Evolutionary conservation across 37 sponge, comb jelly and placozoan genomes (phyloP).

Genomic region (Eunapius fragilis): DNA sequence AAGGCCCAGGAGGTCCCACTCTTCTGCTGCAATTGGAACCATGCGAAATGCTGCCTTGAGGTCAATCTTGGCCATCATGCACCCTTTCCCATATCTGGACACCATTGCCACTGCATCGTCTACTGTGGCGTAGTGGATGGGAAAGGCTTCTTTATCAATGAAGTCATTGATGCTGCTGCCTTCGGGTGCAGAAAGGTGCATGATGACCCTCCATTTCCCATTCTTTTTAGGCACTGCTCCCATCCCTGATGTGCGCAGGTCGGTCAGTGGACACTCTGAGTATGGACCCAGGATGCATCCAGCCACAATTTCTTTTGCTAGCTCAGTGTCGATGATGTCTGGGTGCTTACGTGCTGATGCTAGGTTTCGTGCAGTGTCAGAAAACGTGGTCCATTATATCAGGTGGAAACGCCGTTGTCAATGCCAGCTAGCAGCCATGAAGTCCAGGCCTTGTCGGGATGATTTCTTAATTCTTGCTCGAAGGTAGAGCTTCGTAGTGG

Average conservation of each 20-base stretch:
- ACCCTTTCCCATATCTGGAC: neutral
- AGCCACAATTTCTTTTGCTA: conserved; percentile 18
- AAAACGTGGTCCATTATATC: conserved; percentile 26
- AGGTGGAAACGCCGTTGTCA: conserved; percentile 4
- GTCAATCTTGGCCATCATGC: conserved; percentile 47
- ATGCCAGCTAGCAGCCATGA: neutral
- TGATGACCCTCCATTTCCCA: conserved; percentile 51
- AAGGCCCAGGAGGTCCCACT: conserved; percentile 46
- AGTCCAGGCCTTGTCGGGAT: conserved; percentile 18
- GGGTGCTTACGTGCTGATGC: conserved; percentile 20
- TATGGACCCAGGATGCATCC: conserved; percentile 32
- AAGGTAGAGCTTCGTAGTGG: conserved; percentile 21
- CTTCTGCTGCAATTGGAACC: conserved; percentile 25
- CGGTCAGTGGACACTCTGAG: neutral
- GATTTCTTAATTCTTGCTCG: conserved; percentile 28
- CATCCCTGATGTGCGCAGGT: conserved; percentile 25
- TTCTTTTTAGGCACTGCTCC: conserved; percentile 46
- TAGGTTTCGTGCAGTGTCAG: neutral
- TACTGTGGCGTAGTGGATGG: conserved; percentile 28
- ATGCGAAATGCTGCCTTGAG: conserved; percentile 48
- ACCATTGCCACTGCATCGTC: conserved; percentile 18
- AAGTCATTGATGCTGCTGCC: conserved; percentile 46
- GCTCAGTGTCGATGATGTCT: conserved; percentile 9
- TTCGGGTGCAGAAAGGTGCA: conserved; percentile 45
- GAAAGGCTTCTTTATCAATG: conserved; percentile 8